Conservation (phyloP, 2,797 vertebrate species). For the Cuniculus paca region DNA sequence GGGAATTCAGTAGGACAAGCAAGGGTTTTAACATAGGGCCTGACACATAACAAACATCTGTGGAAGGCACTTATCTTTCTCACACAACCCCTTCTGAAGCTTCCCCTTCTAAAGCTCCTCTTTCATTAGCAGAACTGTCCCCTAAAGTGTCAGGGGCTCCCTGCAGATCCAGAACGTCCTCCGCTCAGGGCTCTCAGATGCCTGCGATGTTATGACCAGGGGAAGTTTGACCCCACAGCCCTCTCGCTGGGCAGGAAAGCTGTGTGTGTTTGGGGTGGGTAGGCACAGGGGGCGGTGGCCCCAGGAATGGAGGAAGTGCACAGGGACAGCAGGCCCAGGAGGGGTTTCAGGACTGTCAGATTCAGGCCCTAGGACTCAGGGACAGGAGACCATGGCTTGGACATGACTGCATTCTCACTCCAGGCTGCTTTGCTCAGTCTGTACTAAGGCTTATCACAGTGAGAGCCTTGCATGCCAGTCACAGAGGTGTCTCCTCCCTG, state of each 20-base stretch:
- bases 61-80: background rate
- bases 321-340: background rate
- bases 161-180: background rate
- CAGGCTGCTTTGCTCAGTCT: background rate
- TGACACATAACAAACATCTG: background rate
- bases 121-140: background rate
- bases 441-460: background rate
- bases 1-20: background rate
- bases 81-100: no score
- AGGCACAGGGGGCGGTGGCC: rapidly evolving
- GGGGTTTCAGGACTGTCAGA: background rate
- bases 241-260: background rate
- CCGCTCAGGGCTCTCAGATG: background rate
- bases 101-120: background rate
- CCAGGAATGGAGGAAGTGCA: background rate
- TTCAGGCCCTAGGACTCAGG: background rate
- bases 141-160: background rate
- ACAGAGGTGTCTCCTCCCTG: rapidly evolving
- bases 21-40: background rate
- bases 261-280: background rate
- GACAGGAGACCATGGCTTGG: background rate
- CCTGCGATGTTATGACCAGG: no score
- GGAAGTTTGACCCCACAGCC: background rate
- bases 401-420: background rate
- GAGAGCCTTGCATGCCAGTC: background rate